These are phyloP conservation scores for Scomber japonicus DNA, from an alignment of 2,113 vertebrate genomes.

Conservation along the genomic window DNA sequence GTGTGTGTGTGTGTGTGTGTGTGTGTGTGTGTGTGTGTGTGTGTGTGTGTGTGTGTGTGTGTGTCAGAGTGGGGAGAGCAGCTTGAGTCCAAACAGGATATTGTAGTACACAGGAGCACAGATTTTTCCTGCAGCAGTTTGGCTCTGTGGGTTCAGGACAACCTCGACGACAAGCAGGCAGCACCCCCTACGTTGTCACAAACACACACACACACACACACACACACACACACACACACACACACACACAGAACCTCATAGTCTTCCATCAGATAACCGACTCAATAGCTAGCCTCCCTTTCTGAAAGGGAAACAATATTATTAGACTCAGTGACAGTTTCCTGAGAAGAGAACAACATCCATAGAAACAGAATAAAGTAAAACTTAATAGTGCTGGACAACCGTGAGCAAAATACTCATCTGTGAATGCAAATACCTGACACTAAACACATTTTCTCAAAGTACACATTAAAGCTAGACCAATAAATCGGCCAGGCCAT, in stretches of 20 bases:
- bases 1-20: constrained; percentile 23
- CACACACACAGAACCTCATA: constrained; percentile 10
- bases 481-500: no score
- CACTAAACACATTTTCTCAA: background rate
- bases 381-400: constrained; percentile 5
- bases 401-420: background rate
- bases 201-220: constrained; percentile 20
- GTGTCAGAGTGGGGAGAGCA: constrained; percentile 28
- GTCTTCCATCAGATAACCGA: constrained; percentile 55
- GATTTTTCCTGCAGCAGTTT: constrained; percentile 73
- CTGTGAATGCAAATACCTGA: constrained; percentile 3
- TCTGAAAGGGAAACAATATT: constrained; percentile 47
- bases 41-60: background rate
- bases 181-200: constrained; percentile 26
- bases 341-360: constrained; percentile 31
- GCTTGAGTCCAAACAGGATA: constrained; percentile 81
- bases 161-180: constrained; percentile 52
- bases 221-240: constrained; percentile 16
- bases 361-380: constrained; percentile 27
- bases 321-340: constrained; percentile 54
- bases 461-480: no score
- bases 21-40: constrained; percentile 25
- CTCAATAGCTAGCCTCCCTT: constrained; percentile 43
- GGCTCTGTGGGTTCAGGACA: constrained; percentile 60
- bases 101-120: constrained; percentile 76